phyloP scores from a whole-genome alignment of 2,113 vertebrate species.

The Archocentrus centrarchus region DNA sequence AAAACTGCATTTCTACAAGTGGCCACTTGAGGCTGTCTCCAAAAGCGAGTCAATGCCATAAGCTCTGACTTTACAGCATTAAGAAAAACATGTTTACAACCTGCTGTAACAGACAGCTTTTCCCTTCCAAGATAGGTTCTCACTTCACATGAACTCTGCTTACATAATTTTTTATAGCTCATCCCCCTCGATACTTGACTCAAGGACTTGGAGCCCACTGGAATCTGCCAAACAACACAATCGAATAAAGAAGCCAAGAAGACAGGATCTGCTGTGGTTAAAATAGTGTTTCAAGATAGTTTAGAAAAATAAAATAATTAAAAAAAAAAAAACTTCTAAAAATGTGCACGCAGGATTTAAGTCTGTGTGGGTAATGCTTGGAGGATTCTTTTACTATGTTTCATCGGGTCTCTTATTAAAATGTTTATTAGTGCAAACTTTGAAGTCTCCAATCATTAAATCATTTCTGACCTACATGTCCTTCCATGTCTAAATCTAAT shows the following conservation, averaged over 20 bases:
- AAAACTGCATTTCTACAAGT: background rate
- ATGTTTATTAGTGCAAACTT: background rate
- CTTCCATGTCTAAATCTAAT: background rate
- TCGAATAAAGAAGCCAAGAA: background rate
- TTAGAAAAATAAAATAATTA: background rate
- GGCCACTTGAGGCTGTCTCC: background rate
- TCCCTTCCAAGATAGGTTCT: rapidly evolving
- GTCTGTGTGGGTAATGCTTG: too few relatives aligned
- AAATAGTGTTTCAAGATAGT: background rate
- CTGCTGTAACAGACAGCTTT: background rate
- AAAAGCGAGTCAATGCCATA: background rate
- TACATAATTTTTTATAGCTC: background rate
- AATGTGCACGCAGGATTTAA: too few relatives aligned
- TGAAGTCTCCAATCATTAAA: background rate
- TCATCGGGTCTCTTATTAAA: background rate
- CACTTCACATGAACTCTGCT: background rate
- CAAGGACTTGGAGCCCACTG: background rate
- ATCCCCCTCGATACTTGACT: background rate
- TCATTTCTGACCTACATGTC: background rate
- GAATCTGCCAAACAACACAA: background rate
- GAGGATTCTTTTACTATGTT: background rate
- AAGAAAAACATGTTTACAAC: background rate
- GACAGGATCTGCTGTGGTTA: background rate
- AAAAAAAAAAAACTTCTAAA: background rate
- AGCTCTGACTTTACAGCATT: background rate